Evolutionary conservation across 2,113 vertebrate species (phyloP), one percentile per base, ranked within the genome.

Genomic region (Hemiprocne comata): DNA sequence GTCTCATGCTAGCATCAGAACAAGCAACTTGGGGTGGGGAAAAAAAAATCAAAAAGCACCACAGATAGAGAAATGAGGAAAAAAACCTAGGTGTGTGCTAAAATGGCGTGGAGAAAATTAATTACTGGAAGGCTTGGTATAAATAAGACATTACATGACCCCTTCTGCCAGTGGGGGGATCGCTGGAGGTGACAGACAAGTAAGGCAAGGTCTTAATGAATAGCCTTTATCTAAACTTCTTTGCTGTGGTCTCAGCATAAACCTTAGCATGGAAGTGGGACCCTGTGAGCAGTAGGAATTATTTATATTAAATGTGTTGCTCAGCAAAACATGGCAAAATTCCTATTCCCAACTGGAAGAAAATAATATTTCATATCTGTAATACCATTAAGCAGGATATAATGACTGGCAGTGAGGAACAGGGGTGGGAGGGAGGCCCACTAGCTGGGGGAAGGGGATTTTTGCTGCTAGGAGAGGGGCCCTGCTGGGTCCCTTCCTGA

Each of bases 1-100:
- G 96, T 97, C 97, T 98, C 97, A 94, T 66, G 61, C 57, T 84
- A 93, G 94, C 92, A 80, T 96, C 95, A 94, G 95, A 97, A 96
- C 94, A 98, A 95, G 95, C 91, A 87, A 87, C 96, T 92, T 93
- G 69, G 46, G n/a, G 83, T 89, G 73, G 65, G 70, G 34, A 26
- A 51, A 53, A 86, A 89, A 87, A 89, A 79, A 66, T 86, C 95
- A 95, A 92, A 93, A 93, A 65, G 26, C 67, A 72, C 42, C 9
- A 72, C 85, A 79, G 89, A 90, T 7, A 71, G 88, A 95, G 95
- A 95, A 87, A 96, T 97, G 85, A 88, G 90, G 28, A 18, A 90
- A 87, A 95, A 92, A 90, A 74, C 4, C 33, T 57, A 72, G 26
- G 44, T 79, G 69, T 42, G 55, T 91, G 73, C 88, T 96, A 65